Base-by-base conservation (phyloP, 2,797 vertebrate genomes). In the Emys orbicularis region DNA sequence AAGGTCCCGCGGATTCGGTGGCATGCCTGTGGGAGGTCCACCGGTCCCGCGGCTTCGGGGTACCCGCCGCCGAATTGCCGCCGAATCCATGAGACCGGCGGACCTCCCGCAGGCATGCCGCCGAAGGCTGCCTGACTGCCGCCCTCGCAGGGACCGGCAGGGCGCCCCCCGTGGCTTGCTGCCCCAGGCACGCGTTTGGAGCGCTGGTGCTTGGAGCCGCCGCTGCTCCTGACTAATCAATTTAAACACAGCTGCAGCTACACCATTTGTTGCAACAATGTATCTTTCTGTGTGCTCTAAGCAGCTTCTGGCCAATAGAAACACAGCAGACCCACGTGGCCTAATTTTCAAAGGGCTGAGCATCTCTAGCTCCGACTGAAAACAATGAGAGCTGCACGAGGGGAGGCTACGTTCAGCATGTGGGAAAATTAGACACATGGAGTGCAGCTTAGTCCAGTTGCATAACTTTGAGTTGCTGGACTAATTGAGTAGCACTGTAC, bases 371-470 rank as follows among this genome's bases (percentile, higher is more conserved):
- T 47, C 61, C 61, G 59, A 80, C 93, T 80, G 95, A 37, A 95
- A 96, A 96, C 94, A 94, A 93, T 88, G 57, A 1, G 0, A 61
- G 47, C 56, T 3, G 16, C 59, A 41, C 15, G 15, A 56, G 94
- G 91, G 76, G 94, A 72, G 93, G 80, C 92, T 86, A 83, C 81
- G 2, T 94, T 97, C 97, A 96, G 96, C 94, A 53, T 29, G 96
- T 96, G 93, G 94, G 91, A 81, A 6, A 92, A 52, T 3, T 12
- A 94, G 96, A 82, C 12, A 81, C 37, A 94, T 93, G 96, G 37
- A 97, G 95, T 96, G 95, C 96, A 97, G 96, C 95, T 93, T 61
- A 52, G 96, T 53, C 88, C 91, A 88, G 61, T 80, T 2, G 4
- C 41, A 95, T 96, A 97, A 97, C 97, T 90, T 44, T 83, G 82